Evolutionary conservation across 2,113 vertebrate genomes (phyloP).

Genomic region (Acrocephalus kingi): DNA sequence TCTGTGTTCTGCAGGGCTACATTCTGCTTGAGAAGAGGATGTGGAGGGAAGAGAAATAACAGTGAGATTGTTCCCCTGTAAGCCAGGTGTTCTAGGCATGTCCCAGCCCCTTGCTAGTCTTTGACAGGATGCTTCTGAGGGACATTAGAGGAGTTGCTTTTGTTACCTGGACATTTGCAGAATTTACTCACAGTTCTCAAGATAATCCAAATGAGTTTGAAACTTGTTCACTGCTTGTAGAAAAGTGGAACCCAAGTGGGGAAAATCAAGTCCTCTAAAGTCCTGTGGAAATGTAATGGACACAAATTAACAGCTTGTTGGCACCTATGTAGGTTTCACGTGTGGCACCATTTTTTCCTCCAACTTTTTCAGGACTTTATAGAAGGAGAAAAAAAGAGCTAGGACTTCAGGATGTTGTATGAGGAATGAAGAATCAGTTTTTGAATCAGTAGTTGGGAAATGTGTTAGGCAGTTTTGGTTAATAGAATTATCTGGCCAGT

Average conservation of each 20-base stretch:
- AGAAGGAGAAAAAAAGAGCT: neutral
- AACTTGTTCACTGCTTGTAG: neutral
- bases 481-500: conserved; percentile 9
- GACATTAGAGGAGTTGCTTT: neutral
- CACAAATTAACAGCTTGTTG: neutral
- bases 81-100: neutral
- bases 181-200: neutral
- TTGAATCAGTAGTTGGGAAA: neutral
- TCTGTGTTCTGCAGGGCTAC: neutral
- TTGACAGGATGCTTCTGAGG: neutral
- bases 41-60: neutral
- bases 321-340: neutral
- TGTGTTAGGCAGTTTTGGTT: neutral
- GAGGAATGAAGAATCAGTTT: neutral
- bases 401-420: neutral
- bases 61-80: neutral
- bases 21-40: neutral
- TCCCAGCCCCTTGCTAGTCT: neutral
- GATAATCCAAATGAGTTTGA: neutral
- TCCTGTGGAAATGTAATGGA: neutral
- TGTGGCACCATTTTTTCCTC: neutral
- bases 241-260: neutral
- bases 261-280: neutral
- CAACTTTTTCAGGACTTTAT: neutral
- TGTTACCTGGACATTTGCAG: neutral